Evolutionary conservation across 1,140 invertebrate species (phyloP), one percentile per base, ranked within the genome.

Genomic region (Cryptotermes secundus): DNA sequence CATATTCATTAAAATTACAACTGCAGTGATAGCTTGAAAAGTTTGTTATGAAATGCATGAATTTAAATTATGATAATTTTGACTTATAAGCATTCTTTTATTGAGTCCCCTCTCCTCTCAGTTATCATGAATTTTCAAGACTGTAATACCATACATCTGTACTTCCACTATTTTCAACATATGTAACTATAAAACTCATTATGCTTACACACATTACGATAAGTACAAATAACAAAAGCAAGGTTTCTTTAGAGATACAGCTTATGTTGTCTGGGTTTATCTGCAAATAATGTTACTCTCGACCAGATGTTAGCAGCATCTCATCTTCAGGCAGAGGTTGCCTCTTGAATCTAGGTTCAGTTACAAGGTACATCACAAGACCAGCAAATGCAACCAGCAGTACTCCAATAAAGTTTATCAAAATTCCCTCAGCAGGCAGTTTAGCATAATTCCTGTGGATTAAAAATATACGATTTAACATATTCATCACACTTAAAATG

Each of bases 381-480:
- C 90, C 89, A n/a, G 92, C 93, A 87, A 96, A 96, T 45, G 94
- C 86, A 12, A 96, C 88, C n/a, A 96, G 90, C 24, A 94, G 88
- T 1, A 96, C 83, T 14, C 95, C 96, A 83, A 96, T 93, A n/a
- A 93, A 90, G 88, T 98, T 98, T 38, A 96, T 89, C 31, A 97
- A 87, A 34, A 95, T 87, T 34, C 91, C 96, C 90, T 96, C 93
- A 1, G 91, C 85, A 24, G 91, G 90, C 35, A 94, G 88, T 7
- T 90, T 42, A 2, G 89, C 85, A 85, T 94, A 94, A 49, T 87
- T 80, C 19, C 36, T 85, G 89, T 89, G 87, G 85, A 89, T 89
- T 86, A 87, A 81, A 86, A 49, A 2, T 12, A 49, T 49, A 49
- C 1, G 22, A 49, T 49, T 49, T 7, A 3, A 49, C 14, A 49